Percentiles rank a stretch among this genome's conserved stretches.
These are phyloP conservation scores for Ataeniobius toweri DNA, from an alignment of 2,797 vertebrate species.

Conservation along the genomic window DNA sequence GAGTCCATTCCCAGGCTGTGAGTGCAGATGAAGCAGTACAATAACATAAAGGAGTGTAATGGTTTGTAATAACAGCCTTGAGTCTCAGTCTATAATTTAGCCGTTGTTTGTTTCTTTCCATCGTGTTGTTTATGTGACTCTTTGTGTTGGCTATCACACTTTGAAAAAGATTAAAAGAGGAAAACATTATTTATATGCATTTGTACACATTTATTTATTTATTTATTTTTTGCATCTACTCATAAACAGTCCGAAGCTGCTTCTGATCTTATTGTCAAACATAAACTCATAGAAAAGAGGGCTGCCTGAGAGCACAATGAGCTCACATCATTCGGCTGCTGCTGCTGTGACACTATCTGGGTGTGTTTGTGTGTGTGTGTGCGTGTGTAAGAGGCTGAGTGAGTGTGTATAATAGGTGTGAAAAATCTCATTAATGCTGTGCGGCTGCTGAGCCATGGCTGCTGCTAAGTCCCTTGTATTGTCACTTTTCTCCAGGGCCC, in stretches of 20 bases:
- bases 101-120: conserved; percentile 53
- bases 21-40: conserved; percentile 31
- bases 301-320: conserved; percentile 46
- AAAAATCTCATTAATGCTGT: conserved; percentile 99
- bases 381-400: neutral
- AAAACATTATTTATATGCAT: conserved; percentile 34
- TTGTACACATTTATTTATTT: conserved; percentile 45
- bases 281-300: conserved; percentile 26
- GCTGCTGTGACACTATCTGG: conserved; percentile 49
- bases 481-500: conserved; percentile 91
- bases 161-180: conserved; percentile 32
- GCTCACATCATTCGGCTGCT: conserved; percentile 43
- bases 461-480: conserved; percentile 88
- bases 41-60: conserved; percentile 38
- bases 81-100: conserved; percentile 44
- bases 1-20: conserved; percentile 9
- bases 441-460: conserved; percentile 90
- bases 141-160: conserved; percentile 23
- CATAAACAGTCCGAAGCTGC: conserved; percentile 49
- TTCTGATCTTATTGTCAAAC: conserved; percentile 69
- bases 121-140: conserved; percentile 24
- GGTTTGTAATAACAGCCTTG: conserved; percentile 42
- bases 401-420: conserved; percentile 93
- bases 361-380: conserved; percentile 63
- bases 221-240: conserved; percentile 14